Evolutionary conservation across 2,888 invertebrate genomes (phyloP).

Genomic region (Conomelus anceps): DNA sequence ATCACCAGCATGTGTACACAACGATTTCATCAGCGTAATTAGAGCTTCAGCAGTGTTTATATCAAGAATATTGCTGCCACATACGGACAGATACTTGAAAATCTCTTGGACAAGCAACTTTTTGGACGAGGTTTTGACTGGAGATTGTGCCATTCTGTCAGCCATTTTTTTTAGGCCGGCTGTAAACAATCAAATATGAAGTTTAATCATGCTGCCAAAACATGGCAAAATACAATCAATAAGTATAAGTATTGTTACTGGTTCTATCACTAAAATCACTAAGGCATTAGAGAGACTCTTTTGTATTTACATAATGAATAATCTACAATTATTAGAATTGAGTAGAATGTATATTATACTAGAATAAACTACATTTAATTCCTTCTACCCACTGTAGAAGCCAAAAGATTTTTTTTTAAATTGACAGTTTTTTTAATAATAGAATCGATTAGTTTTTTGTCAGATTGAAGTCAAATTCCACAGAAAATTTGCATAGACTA

Average conservation of each 20-base stretch:
- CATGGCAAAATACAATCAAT: background rate
- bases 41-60: constrained; percentile 51
- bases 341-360: too few species aligned
- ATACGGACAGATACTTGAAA: constrained; percentile 42
- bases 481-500: too few species aligned
- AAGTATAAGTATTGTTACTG: background rate
- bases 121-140: constrained; percentile 14
- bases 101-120: constrained; percentile 13
- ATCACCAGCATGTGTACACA: constrained; percentile 46
- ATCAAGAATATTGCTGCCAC: constrained; percentile 49
- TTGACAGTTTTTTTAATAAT: too few species aligned
- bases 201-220: background rate
- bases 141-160: constrained; percentile 7
- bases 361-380: too few species aligned
- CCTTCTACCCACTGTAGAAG: too few species aligned
- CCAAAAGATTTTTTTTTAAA: too few species aligned
- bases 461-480: too few species aligned
- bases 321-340: too few species aligned
- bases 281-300: background rate
- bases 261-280: background rate
- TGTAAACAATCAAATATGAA: background rate
- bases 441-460: too few species aligned
- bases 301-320: background rate
- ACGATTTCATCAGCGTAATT: constrained; percentile 48
- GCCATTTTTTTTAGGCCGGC: constrained; percentile 21